These are phyloP conservation scores for Aporophyla nigra DNA, from an alignment of 2,888 invertebrate genomes.

Conservation along the genomic window DNA sequence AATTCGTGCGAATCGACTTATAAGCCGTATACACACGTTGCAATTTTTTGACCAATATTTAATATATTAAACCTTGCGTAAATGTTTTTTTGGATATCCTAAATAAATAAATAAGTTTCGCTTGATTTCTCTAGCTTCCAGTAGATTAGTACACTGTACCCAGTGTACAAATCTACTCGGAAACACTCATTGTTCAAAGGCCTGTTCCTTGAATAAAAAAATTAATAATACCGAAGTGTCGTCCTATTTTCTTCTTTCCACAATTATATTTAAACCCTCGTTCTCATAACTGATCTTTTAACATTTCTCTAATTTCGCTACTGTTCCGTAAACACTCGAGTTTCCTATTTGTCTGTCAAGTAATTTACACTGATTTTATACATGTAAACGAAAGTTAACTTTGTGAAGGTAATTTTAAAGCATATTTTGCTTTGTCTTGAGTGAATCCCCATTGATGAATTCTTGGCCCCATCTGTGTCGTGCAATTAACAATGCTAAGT, in stretches of 20 bases:
- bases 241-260: constrained; percentile 12
- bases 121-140: neutral
- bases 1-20: too few species aligned
- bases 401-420: constrained; percentile 22
- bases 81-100: too few species aligned
- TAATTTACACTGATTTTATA: constrained; percentile 49
- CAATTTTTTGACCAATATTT: too few species aligned
- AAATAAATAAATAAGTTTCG: too few species aligned
- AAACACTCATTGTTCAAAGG: constrained; percentile 20
- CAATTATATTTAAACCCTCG: constrained; percentile 30
- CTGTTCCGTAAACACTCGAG: constrained; percentile 51
- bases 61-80: too few species aligned
- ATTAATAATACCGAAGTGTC: constrained; percentile 21
- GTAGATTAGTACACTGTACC: too few species aligned
- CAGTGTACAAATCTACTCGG: too few species aligned
- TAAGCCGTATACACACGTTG: too few species aligned
- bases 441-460: constrained; percentile 70
- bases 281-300: constrained; percentile 41
- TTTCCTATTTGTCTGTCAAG: constrained; percentile 58
- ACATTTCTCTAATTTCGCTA: constrained; percentile 44
- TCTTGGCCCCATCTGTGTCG: constrained; percentile 73
- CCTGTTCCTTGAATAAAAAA: neutral
- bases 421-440: constrained; percentile 47
- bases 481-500: constrained; percentile 74
- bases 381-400: constrained; percentile 26